A percentile compares a stretch with the other conserved stretches of the same genome.
Conservation (phyloP, 2,113 vertebrate genomes). For the Xiphophorus couchianus region DNA sequence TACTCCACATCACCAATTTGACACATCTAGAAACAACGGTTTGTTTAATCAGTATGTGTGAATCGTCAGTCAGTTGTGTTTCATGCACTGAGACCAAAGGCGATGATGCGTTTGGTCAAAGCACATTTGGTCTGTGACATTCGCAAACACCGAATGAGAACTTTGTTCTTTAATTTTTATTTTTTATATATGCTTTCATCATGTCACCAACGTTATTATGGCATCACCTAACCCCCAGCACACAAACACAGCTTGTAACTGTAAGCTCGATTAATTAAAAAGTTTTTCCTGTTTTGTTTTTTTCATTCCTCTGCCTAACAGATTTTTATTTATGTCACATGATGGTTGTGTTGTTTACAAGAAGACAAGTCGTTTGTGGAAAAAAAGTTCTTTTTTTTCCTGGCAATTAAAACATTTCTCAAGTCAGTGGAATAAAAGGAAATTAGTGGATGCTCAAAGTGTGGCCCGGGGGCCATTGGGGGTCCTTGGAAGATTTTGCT, state of each 20-base stretch:
- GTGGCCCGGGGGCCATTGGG: no score
- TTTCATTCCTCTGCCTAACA: conserved; percentile 14
- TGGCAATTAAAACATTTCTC: no score
- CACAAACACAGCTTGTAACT: conserved; percentile 63
- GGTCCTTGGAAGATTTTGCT: no score
- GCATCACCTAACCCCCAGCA: conserved; percentile 38
- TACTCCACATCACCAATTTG: conserved; percentile 50
- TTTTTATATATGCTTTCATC: conserved; percentile 28
- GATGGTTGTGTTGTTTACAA: not conserved
- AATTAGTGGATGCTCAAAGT: no score
- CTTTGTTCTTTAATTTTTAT: conserved; percentile 34
- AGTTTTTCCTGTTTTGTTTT: conserved; percentile 69
- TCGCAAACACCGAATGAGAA: conserved; percentile 34
- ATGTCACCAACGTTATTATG: conserved; percentile 44
- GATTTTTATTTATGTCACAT: conserved; percentile 18
- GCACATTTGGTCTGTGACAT: conserved; percentile 50
- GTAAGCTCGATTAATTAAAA: conserved; percentile 74
- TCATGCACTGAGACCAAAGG: conserved; percentile 70
- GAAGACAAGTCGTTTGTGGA: no score
- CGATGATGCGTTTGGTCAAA: conserved; percentile 49
- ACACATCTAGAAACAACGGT: conserved; percentile 32
- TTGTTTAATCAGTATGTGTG: conserved; percentile 31
- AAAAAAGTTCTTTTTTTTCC: no score
- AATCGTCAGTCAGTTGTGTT: conserved; percentile 53
- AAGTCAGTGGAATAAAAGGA: no score